Conservation (phyloP, 1,140 invertebrate genomes). For the Scaptomyza montana region DNA sequence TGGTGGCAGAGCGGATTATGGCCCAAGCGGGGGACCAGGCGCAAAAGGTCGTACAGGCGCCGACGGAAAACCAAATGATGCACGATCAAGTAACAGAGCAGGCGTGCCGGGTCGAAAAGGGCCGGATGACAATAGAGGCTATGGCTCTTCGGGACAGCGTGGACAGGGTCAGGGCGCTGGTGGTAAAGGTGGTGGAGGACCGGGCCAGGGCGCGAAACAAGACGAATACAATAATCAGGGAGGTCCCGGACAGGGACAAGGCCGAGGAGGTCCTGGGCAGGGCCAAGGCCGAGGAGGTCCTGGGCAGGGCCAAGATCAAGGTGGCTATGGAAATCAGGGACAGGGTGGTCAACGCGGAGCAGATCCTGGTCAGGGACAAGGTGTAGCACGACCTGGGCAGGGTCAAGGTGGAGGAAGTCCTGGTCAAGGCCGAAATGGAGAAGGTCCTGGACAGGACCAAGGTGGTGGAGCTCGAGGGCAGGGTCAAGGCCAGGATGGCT, state of each 20-base stretch:
- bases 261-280: neutral
- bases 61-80: slow-evolving; percentile 3
- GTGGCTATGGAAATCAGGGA: too few relatives aligned
- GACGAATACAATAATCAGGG: neutral
- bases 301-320: neutral
- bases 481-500: neutral
- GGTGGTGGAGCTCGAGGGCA: neutral
- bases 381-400: too few relatives aligned
- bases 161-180: neutral
- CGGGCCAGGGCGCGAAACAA: too few relatives aligned
- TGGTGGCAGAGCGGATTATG: slow-evolving; percentile 11
- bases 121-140: too few relatives aligned
- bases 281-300: neutral
- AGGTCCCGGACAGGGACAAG: neutral
- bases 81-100: neutral
- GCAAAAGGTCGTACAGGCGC: slow-evolving; percentile 8
- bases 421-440: neutral
- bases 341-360: neutral
- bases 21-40: slow-evolving; percentile 5
- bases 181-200: too few relatives aligned
- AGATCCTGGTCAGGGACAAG: neutral
- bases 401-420: neutral
- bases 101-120: neutral
- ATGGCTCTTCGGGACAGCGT: too few relatives aligned
- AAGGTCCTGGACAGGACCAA: neutral